Evolutionary conservation across 1,140 invertebrate species (phyloP).

Genomic region (Pseudachorutes palmiensis): DNA sequence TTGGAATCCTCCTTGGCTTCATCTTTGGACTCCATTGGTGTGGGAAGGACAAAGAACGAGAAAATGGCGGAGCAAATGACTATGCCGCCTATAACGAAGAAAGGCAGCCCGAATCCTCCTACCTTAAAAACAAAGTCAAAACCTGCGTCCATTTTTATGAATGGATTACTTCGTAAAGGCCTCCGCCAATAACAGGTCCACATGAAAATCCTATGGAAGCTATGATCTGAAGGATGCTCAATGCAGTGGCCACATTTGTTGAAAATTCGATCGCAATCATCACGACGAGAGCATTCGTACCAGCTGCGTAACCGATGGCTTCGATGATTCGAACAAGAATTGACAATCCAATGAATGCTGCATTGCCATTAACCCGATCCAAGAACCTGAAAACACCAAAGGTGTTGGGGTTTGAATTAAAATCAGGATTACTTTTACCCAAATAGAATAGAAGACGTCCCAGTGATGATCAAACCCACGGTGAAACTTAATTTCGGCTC

Average conservation of each 20-base stretch:
- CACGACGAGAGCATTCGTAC: conserved; percentile 52
- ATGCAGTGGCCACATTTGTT: conserved; percentile 49
- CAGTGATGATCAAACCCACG: not conserved
- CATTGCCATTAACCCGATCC: conserved; percentile 46
- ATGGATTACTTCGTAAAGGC: not conserved
- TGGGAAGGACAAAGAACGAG: not conserved
- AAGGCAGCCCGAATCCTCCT: conserved; percentile 78
- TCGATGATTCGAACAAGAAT: conserved; percentile 51
- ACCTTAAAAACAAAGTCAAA: conserved; percentile 42
- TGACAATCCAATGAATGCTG: conserved; percentile 49
- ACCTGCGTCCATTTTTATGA: not conserved
- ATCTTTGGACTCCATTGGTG: not conserved
- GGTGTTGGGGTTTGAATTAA: conserved; percentile 41
- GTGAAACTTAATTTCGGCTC: not conserved
- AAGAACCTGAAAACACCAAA: conserved; percentile 45
- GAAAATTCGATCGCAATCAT: conserved; percentile 59
- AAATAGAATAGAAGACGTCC: not conserved
- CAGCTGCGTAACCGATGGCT: conserved; percentile 52
- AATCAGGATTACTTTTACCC: conserved; percentile 26
- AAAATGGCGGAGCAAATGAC: conserved; percentile 54
- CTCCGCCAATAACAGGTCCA: conserved; percentile 2
- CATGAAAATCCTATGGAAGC: not conserved
- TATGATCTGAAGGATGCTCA: conserved; percentile 41
- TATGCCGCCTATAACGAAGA: conserved; percentile 67
- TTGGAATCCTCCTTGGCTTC: not conserved